These are phyloP conservation scores for Corythornis leucogaster DNA, from an alignment of 2,797 vertebrate genomes.

Conservation along the genomic window DNA sequence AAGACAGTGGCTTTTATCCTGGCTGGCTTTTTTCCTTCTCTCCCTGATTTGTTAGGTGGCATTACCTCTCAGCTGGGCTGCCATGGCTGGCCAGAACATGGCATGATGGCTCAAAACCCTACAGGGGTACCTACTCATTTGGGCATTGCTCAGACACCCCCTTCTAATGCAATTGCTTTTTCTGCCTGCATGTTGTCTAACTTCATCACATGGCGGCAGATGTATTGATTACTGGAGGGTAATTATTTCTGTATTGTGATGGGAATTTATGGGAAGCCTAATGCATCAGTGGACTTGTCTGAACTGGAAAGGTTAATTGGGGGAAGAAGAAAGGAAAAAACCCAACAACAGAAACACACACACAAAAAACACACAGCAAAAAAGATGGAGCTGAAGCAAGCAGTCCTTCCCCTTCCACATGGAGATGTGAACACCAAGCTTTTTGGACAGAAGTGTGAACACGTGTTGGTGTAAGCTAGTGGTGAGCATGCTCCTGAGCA, in stretches of 20 bases:
- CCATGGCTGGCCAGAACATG: background rate
- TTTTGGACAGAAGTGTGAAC: background rate
- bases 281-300: background rate
- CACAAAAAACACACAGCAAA: background rate
- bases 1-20: background rate
- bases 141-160: background rate
- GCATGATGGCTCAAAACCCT: background rate
- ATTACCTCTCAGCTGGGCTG: background rate
- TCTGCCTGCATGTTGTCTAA: background rate
- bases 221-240: background rate
- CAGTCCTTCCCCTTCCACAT: background rate
- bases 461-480: background rate
- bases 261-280: background rate
- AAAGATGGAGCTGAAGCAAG: background rate
- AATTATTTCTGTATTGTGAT: background rate
- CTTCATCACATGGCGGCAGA: background rate
- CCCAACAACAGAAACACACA: background rate
- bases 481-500: background rate
- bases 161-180: background rate
- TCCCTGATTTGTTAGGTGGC: background rate
- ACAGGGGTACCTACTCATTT: background rate
- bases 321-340: no score
- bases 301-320: background rate
- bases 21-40: background rate
- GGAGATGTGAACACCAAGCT: background rate